These are phyloP conservation scores for Poecilia gillii DNA, from an alignment of 2,797 vertebrate species.

Conservation along the genomic window DNA sequence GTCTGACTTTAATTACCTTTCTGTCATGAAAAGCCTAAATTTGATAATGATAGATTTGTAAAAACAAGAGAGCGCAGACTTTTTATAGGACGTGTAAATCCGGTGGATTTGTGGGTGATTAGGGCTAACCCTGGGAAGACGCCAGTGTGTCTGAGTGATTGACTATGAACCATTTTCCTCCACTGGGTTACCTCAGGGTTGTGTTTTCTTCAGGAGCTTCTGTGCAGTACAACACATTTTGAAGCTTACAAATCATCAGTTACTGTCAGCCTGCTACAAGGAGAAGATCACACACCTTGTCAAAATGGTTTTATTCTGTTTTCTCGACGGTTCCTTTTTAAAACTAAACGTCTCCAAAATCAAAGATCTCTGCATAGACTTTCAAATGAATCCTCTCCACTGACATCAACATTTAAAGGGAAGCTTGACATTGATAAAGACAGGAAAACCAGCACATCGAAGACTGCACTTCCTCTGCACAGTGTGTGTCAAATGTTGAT, in stretches of 20 bases:
- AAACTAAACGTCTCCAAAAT: neutral
- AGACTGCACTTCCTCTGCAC: neutral
- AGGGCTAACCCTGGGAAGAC: neutral
- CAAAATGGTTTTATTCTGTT: neutral
- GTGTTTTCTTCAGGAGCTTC: neutral
- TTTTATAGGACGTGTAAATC: neutral
- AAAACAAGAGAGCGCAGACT: neutral
- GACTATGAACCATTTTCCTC: neutral
- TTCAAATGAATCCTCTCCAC: neutral
- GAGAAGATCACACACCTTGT: neutral
- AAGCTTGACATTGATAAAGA: neutral
- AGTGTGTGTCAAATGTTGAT: neutral
- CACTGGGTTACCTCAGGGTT: neutral
- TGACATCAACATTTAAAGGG: neutral
- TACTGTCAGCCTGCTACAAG: neutral
- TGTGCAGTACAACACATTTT: neutral
- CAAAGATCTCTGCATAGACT: neutral
- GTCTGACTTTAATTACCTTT: too few species aligned
- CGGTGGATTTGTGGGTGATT: too few species aligned
- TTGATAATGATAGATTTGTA: too few species aligned
- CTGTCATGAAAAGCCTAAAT: too few species aligned
- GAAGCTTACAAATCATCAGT: neutral
- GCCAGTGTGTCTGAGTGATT: neutral
- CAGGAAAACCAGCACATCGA: neutral
- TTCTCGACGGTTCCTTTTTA: neutral